A percentile compares a stretch with the other conserved stretches of the same genome.
Conservation (phyloP, 2,113 vertebrate species). For the Mionectes macconnelli region DNA sequence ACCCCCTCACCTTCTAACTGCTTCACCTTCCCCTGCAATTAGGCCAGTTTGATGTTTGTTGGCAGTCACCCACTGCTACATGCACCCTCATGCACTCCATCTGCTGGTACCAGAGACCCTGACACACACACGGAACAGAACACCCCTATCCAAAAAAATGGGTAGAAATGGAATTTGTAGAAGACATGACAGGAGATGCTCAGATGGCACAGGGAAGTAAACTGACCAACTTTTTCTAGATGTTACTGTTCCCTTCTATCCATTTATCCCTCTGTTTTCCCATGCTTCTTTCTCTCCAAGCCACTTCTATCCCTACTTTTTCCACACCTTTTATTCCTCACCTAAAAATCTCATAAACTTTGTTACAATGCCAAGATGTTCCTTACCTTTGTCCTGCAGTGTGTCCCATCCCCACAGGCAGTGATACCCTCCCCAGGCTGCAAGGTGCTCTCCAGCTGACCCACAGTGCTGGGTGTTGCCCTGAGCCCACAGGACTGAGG, state of each 20-base stretch:
- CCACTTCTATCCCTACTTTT: neutral
- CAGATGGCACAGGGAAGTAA: neutral
- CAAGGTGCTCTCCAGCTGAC: neutral
- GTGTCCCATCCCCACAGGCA: neutral
- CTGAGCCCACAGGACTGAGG: neutral
- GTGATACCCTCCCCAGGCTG: neutral
- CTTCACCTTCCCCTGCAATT: neutral
- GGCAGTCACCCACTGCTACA: neutral
- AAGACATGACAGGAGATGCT: neutral
- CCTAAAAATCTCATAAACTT: neutral
- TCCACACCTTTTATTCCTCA: neutral
- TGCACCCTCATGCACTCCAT: neutral
- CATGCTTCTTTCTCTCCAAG: neutral
- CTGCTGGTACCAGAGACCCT: neutral
- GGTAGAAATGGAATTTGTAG: neutral
- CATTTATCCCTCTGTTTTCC: neutral
- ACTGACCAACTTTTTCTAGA: neutral
- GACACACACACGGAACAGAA: rapidly evolving
- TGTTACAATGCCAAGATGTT: neutral
- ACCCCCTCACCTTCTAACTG: rapidly evolving
- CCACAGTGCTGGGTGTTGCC: neutral
- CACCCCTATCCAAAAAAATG: neutral
- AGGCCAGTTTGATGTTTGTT: neutral
- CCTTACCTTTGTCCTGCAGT: rapidly evolving
- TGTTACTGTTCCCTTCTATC: neutral